Base-by-base conservation (phyloP, 2,888 invertebrate species). In the Dorcus parallelipipedus region DNA sequence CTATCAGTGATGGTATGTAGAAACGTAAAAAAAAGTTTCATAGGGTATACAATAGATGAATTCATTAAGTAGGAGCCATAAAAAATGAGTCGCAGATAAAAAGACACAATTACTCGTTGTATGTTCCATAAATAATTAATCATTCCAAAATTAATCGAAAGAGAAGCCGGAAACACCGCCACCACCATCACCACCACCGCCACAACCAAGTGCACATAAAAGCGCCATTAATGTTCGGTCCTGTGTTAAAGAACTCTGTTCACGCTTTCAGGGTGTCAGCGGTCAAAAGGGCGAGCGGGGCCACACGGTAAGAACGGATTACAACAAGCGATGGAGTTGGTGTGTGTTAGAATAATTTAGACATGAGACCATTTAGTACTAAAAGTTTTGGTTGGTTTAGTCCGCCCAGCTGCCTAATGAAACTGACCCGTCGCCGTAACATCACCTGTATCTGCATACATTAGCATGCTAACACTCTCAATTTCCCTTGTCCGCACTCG, bases 271-370 rank as follows among this genome's bases (percentile, higher is more conserved):
- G 89, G 89, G 86, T 73, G 81, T 81, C 79, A 87, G 86, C 80
- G 89, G 89, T 77, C 86, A 85, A 78, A 87, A 86, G 79, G 90
- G 89, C 77, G 86, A 87, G 76, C 85, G 84, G 76, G 90, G 90
- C 76, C 83, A 83, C 76, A 85, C 85, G 88, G 88, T 89, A 86
- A 88, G 88, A 79, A 64, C 54, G 57, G 62, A 54, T 65, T 33
- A 33, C 26, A 33, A 33, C 26, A 33, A 7, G 33, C 40, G 43
- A 9, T 45, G 20, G 62, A 63, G 62, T 62, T 69, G 50, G 61
- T 20, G 56, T 66, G 64, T 67, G 63, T 65, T 62, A 59, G 52
- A 58, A 55, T 40, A 54, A 56, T 57, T 38, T 60, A 45, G 51
- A 51, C 41, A 49, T 45, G 45, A 51, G 43, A 49, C 55, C 62